Percentiles rank a stretch among this genome's conserved stretches.
phyloP scores from a whole-genome alignment of 2,113 vertebrate genomes.

The Phainopepla nitens region DNA sequence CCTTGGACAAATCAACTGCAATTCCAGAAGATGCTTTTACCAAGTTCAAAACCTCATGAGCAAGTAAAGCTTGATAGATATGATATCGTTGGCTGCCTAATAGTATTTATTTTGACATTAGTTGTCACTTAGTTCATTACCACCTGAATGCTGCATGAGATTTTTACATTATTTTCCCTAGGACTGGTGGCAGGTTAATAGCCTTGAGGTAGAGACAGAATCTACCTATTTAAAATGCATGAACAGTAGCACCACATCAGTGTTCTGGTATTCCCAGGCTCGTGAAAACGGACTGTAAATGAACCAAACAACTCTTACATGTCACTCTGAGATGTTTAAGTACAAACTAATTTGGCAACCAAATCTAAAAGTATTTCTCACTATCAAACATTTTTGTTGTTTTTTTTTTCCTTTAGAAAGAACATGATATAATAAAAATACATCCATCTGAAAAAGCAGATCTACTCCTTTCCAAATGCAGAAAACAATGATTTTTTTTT shows the following conservation, averaged over 20 bases:
- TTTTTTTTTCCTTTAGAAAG: neutral
- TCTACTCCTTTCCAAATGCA: neutral
- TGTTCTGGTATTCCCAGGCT: neutral
- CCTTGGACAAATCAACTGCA: neutral
- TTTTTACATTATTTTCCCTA: neutral
- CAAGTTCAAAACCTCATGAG: neutral
- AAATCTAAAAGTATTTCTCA: neutral
- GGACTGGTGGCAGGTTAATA: neutral
- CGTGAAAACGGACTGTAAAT: neutral
- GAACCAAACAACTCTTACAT: neutral
- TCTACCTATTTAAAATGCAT: neutral
- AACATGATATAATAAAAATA: neutral
- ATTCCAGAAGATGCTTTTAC: neutral
- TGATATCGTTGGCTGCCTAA: neutral
- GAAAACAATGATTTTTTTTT: neutral
- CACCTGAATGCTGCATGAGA: neutral
- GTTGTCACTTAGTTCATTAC: neutral
- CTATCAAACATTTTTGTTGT: neutral
- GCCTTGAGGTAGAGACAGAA: neutral
- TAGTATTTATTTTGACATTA: neutral
- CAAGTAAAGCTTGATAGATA: neutral
- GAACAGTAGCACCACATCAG: neutral
- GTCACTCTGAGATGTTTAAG: neutral
- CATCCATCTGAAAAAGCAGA: neutral
- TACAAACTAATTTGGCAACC: neutral